These are phyloP conservation scores for Pipistrellus pipistrellus DNA, from an alignment of 2,797 vertebrate genomes.

Conservation along the genomic window DNA sequence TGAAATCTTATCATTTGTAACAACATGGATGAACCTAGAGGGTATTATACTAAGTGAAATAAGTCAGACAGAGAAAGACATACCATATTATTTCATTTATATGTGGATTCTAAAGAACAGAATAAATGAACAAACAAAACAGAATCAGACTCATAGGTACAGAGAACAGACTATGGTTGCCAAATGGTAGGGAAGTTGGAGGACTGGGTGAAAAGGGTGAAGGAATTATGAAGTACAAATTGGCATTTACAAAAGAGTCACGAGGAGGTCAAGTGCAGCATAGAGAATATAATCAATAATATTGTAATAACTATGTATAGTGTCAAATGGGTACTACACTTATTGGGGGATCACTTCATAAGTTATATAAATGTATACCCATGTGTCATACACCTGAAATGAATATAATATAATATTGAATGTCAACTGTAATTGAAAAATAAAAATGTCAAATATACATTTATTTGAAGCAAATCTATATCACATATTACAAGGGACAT, in stretches of 20 bases:
- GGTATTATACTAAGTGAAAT: background rate
- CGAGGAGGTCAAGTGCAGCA: background rate
- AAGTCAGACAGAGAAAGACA: background rate
- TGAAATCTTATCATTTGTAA: background rate
- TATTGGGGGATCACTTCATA: background rate
- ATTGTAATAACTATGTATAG: background rate
- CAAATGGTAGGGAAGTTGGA: background rate
- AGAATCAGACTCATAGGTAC: background rate
- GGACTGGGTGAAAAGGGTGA: background rate
- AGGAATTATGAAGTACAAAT: background rate
- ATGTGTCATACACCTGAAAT: background rate
- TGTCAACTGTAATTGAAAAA: background rate
- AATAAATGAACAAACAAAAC: background rate
- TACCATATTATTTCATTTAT: background rate
- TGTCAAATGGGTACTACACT: background rate
- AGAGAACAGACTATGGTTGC: background rate
- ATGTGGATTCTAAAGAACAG: background rate
- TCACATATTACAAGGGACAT: background rate
- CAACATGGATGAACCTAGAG: background rate
- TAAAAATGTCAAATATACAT: background rate
- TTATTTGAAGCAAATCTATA: slow-evolving; percentile 12
- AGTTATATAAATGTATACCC: background rate
- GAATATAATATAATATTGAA: background rate
- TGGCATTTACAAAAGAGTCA: background rate
- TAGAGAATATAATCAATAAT: background rate